Evolutionary conservation across 1,140 invertebrate genomes (phyloP).

Genomic region (Batillaria attramentaria): DNA sequence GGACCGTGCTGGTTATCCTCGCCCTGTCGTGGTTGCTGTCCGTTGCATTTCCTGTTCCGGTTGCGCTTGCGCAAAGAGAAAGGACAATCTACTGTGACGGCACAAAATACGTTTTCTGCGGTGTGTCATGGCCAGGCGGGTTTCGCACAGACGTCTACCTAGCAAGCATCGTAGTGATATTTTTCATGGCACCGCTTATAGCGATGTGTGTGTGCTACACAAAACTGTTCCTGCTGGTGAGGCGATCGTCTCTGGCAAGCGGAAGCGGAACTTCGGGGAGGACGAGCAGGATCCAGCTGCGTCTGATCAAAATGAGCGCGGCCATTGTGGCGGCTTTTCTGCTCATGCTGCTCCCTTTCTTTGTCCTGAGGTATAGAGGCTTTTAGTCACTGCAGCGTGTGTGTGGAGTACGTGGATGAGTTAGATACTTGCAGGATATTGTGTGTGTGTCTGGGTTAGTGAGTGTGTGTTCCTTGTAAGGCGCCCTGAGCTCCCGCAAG

Average conservation of each 20-base stretch:
- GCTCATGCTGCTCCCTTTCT: slow-evolving; percentile 57
- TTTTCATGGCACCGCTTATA: slow-evolving; percentile 50
- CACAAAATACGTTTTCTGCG: slow-evolving; percentile 42
- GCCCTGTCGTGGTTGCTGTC: slow-evolving; percentile 45
- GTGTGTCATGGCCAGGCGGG: slow-evolving; percentile 43
- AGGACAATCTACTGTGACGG: slow-evolving; percentile 10
- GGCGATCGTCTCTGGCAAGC: slow-evolving; percentile 12
- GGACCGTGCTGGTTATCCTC: slow-evolving; percentile 32
- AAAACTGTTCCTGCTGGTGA: slow-evolving; percentile 45
- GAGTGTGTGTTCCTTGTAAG: no score
- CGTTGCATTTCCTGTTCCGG: slow-evolving; percentile 47
- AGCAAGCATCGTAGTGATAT: slow-evolving; percentile 41
- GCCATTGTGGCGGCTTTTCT: slow-evolving; percentile 50
- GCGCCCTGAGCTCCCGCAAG: no score
- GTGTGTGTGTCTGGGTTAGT: no score
- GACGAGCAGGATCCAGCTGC: slow-evolving; percentile 42
- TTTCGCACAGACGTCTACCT: slow-evolving; percentile 50
- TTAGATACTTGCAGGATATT: no score
- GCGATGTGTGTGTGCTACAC: slow-evolving; percentile 48
- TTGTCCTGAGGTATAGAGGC: slow-evolving; percentile 22
- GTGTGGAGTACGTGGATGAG: no score
- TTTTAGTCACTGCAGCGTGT: no score
- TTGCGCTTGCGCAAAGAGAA: slow-evolving; percentile 49
- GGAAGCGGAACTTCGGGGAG: neutral
- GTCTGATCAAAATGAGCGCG: slow-evolving; percentile 53